A percentile compares a stretch with the other conserved stretches of the same genome.
Conservation (phyloP, 2,113 vertebrate genomes). For the Protobothrops flavoviridis region DNA sequence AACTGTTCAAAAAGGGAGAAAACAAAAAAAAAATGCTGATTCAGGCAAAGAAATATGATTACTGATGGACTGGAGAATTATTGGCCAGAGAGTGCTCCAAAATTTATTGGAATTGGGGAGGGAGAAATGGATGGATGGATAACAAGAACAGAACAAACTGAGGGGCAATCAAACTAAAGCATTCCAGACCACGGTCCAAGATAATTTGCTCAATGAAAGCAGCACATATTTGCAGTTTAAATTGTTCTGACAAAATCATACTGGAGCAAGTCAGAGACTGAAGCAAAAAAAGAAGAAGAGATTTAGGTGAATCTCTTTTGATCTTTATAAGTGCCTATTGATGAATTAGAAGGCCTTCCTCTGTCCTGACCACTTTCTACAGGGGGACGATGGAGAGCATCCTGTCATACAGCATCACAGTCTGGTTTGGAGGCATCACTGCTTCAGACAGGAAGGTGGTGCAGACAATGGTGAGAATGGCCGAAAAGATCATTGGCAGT, state of each 20-base stretch:
- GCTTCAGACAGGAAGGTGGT: no score
- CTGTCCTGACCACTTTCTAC: no score
- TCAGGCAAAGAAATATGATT: slow-evolving; percentile 43
- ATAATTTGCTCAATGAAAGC: slow-evolving; percentile 20
- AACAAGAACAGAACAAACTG: slow-evolving; percentile 39
- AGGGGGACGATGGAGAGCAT: no score
- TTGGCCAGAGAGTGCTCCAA: slow-evolving; percentile 53
- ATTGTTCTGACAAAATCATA: neutral
- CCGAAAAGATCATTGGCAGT: no score
- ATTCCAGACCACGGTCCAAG: neutral
- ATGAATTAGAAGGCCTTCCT: neutral
- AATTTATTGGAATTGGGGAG: slow-evolving; percentile 60
- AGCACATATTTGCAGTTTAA: neutral
- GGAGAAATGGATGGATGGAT: slow-evolving; percentile 19
- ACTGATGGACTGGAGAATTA: slow-evolving; percentile 42
- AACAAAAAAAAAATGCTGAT: slow-evolving; percentile 65
- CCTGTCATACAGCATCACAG: no score
- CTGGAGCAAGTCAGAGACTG: no score
- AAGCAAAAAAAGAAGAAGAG: neutral
- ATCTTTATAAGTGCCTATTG: no score
- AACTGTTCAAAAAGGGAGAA: slow-evolving; percentile 43
- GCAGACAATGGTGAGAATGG: no score
- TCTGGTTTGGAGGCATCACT: no score
- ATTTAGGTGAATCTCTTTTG: neutral
- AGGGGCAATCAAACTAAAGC: slow-evolving; percentile 32